Evolutionary conservation across 2,888 invertebrate genomes (phyloP).

Genomic region (Synanthedon formicaeformis): DNA sequence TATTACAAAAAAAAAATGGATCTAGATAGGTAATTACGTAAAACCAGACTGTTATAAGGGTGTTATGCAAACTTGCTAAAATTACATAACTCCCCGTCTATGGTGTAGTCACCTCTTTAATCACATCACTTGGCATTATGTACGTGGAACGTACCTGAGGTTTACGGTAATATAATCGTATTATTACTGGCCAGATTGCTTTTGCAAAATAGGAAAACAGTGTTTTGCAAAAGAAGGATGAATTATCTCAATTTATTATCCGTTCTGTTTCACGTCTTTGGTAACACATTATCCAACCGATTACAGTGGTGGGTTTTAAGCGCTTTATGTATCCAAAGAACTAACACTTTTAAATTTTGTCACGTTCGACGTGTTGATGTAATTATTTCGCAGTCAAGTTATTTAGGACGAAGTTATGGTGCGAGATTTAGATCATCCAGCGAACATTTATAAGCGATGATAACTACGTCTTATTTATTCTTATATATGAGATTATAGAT

Average conservation of each 20-base stretch:
- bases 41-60: neutral
- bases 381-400: conserved; percentile 14
- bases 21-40: neutral
- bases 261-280: conserved; percentile 15
- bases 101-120: neutral
- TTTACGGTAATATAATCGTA: neutral
- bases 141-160: neutral
- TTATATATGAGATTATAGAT: too few species aligned
- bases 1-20: neutral
- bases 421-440: conserved; percentile 10
- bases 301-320: neutral
- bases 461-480: too few species aligned
- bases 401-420: conserved; percentile 13
- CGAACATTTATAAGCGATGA: too few species aligned
- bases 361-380: neutral
- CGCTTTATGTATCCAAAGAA: neutral
- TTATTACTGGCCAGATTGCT: neutral
- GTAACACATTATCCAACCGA: conserved; percentile 10
- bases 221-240: conserved; percentile 5
- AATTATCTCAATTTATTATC: conserved; percentile 6
- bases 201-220: conserved; percentile 4
- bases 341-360: neutral
- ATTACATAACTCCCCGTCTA: neutral
- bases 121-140: neutral
- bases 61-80: neutral